Base-by-base conservation (phyloP, 2,113 vertebrate species). In the Parus major region DNA sequence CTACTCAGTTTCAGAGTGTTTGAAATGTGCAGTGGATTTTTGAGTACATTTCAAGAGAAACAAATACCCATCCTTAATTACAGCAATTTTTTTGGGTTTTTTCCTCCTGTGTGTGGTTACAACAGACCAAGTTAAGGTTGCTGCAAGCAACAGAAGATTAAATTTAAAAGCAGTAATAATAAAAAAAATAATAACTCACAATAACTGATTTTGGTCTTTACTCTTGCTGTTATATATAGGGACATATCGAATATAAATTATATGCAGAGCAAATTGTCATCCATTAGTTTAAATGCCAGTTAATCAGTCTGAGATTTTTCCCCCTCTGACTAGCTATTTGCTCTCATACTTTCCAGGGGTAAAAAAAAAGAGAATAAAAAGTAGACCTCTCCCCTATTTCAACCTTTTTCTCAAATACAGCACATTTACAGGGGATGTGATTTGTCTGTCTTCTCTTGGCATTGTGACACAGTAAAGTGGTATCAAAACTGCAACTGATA, bases 11-110 rank as follows among this genome's bases (percentile, higher is more conserved):
- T 90, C 19, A 55, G 29, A 41, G 41, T 56, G 21, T 60, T 92
- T 76, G 41, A 94, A 82, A 88, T 25, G 56, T 44, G 29, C n/a
- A 42, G 33, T 50, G 33, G 49, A 75, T 82, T 93, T 90, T 76
- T 57, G 18, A 82, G 25, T 15, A 46, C 4, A 31, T 85, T 85
- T 85, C 89, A 84, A 84, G 7, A 89, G 59, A 73, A 79, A 53
- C 4, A 49, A 71, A 36, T 41, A 28, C 14, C 10, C 49, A 42
- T 49, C 35, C 35, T 83, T 50, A 50, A 83, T 73, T 59, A 41
- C 10, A 77, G 24, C 6, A 28, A 70, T 39, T 23, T 11, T 39
- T 31, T 9, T 8, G 0, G 0, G 0, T 11, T 35, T 44, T 59
- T 55, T 27, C 12, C 35, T 82, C 2, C 9, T 44, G 7, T 72